Conservation (phyloP, 1,140 invertebrate genomes). For the Danaus plexippus region DNA sequence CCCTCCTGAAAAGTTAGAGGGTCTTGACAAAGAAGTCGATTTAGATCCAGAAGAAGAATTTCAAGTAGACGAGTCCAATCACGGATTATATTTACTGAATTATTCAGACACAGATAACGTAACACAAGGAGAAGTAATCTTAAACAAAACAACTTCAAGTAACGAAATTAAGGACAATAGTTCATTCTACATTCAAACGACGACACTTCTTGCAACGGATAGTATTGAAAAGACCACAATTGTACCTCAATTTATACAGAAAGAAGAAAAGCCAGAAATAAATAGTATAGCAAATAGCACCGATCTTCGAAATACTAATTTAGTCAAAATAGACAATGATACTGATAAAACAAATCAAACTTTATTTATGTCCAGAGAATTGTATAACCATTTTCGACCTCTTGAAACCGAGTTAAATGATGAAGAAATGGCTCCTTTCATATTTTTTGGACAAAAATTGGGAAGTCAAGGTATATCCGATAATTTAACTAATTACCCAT, state of each 20-base stretch:
- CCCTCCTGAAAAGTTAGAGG: constrained; percentile 61
- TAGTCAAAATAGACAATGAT: constrained; percentile 45
- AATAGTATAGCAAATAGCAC: constrained; percentile 52
- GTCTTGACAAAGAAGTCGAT: constrained; percentile 57
- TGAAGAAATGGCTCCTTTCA: constrained; percentile 79
- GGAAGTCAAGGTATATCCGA: constrained; percentile 54
- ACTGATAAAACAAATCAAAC: constrained; percentile 64
- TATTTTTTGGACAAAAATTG: constrained; percentile 80
- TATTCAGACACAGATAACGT: constrained; percentile 63
- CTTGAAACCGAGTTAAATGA: constrained; percentile 75
- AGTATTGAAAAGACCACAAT: constrained; percentile 29
- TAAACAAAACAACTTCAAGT: constrained; percentile 38
- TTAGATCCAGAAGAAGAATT: constrained; percentile 69
- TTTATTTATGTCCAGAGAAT: constrained; percentile 72
- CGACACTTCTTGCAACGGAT: constrained; percentile 23
- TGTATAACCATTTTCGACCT: constrained; percentile 76
- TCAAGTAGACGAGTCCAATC: constrained; percentile 70
- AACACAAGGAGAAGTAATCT: constrained; percentile 32
- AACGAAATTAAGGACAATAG: constrained; percentile 46
- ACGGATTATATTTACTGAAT: constrained; percentile 66
- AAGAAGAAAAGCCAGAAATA: constrained; percentile 44
- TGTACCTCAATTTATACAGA: constrained; percentile 20
- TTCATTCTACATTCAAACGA: constrained; percentile 30
- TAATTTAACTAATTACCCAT: constrained; percentile 59
- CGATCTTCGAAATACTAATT: constrained; percentile 43